Conservation (phyloP, 2,888 invertebrate genomes). For the Oxycera nigricornis region DNA sequence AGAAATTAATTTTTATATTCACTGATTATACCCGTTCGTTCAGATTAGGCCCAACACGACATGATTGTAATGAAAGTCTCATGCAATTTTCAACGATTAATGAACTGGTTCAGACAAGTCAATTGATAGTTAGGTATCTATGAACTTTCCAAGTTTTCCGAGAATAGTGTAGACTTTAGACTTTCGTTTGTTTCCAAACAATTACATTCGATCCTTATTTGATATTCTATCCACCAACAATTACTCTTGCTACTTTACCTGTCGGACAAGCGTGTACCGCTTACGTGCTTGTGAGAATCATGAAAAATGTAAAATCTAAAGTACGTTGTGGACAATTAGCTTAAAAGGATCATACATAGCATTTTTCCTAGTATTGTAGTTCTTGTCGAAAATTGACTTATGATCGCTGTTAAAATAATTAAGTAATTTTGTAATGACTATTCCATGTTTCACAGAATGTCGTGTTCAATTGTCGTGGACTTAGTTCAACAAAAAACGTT, state of each 20-base stretch:
- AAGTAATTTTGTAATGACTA: neutral
- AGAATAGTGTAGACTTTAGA: neutral
- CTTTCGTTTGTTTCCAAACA: neutral
- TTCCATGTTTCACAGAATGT: neutral
- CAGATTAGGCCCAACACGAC: conserved; percentile 6
- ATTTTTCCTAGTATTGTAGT: neutral
- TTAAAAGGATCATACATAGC: neutral
- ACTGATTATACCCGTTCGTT: conserved; percentile 16
- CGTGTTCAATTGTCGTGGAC: too few relatives aligned
- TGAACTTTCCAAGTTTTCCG: neutral
- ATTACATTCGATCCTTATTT: neutral
- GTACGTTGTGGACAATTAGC: conserved; percentile 6
- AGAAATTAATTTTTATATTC: conserved; percentile 28
- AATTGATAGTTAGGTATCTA: conserved; percentile 24
- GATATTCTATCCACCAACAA: neutral
- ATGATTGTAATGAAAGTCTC: neutral
- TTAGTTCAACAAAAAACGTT: too few relatives aligned
- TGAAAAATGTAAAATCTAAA: conserved; percentile 26
- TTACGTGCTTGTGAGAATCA: neutral
- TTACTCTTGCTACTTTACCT: neutral
- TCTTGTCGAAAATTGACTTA: neutral
- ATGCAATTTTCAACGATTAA: conserved; percentile 28
- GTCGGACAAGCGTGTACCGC: neutral
- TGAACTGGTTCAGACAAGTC: neutral
- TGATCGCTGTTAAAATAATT: neutral